Conservation (phyloP, 2,888 invertebrate species). For the Protonemura montana region DNA sequence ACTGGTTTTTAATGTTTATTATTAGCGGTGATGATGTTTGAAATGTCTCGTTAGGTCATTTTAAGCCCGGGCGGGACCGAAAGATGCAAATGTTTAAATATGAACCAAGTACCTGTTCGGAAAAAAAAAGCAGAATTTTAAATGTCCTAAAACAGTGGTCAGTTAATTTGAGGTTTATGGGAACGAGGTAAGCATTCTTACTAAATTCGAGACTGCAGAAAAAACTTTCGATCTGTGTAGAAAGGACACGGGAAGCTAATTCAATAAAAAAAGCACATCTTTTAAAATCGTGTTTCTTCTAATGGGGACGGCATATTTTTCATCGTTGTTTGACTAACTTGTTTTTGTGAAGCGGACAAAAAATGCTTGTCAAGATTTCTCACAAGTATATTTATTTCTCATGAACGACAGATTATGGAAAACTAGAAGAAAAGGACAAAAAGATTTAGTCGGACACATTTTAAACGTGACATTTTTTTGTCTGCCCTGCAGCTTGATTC, state of each 20-base stretch:
- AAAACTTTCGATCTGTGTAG: neutral
- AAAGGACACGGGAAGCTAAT: neutral
- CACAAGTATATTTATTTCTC: slow-evolving; percentile 12
- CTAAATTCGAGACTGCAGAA: neutral
- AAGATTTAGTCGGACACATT: neutral
- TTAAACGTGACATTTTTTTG: neutral
- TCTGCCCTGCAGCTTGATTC: neutral
- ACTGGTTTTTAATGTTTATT: neutral
- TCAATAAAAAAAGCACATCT: slow-evolving; percentile 12
- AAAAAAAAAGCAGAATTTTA: too few relatives aligned
- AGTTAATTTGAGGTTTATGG: neutral
- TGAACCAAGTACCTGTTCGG: too few relatives aligned
- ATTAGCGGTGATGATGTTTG: neutral
- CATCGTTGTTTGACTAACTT: neutral
- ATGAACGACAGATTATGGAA: slow-evolving; percentile 7
- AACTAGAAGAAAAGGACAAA: neutral
- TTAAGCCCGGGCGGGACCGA: neutral
- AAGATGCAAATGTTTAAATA: neutral
- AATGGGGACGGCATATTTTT: neutral
- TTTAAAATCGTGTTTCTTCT: neutral
- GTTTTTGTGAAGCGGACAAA: neutral
- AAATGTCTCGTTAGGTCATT: neutral
- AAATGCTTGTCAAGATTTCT: neutral
- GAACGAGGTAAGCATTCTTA: neutral
- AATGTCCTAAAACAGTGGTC: too few relatives aligned